Percentiles rank a stretch among this genome's conserved stretches.
phyloP scores from a whole-genome alignment of 2,888 invertebrate genomes.

The Cephus pulcher region DNA sequence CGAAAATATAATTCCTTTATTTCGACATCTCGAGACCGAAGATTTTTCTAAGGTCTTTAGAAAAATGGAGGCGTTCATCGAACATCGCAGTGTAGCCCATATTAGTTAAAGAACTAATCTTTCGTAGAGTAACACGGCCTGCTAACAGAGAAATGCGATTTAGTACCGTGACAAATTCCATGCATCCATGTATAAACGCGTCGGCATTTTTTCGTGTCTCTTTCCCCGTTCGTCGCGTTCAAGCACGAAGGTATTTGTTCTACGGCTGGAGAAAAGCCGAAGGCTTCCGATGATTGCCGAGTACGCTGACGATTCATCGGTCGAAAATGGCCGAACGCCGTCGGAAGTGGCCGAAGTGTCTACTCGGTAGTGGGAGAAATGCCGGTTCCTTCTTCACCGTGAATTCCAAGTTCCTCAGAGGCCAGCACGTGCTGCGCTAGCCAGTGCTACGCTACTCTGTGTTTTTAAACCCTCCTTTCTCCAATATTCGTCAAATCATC shows the following conservation, averaged over 20 bases:
- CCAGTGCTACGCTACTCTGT: conserved; percentile 34
- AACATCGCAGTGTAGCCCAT: neutral
- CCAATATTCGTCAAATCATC: conserved; percentile 16
- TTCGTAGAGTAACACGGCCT: neutral
- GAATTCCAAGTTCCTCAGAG: conserved; percentile 45
- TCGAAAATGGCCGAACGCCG: conserved; percentile 24
- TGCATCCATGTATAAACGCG: neutral
- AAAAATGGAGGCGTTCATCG: neutral
- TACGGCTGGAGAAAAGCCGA: neutral
- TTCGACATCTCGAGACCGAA: neutral
- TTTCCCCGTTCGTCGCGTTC: neutral
- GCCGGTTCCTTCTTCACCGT: conserved; percentile 28
- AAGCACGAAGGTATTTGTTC: neutral
- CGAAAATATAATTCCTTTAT: neutral
- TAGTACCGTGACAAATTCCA: neutral
- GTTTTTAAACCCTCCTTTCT: conserved; percentile 24
- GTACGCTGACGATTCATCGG: conserved; percentile 12
- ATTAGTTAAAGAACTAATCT: neutral
- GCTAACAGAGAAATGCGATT: neutral
- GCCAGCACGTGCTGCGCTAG: conserved; percentile 61
- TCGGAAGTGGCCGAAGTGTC: conserved; percentile 20
- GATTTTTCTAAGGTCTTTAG: neutral
- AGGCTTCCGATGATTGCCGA: neutral
- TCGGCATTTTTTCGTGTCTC: neutral
- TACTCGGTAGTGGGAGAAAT: conserved; percentile 19